These are phyloP conservation scores for Tetrao urogallus DNA, from an alignment of 2,113 vertebrate genomes.

Conservation along the genomic window DNA sequence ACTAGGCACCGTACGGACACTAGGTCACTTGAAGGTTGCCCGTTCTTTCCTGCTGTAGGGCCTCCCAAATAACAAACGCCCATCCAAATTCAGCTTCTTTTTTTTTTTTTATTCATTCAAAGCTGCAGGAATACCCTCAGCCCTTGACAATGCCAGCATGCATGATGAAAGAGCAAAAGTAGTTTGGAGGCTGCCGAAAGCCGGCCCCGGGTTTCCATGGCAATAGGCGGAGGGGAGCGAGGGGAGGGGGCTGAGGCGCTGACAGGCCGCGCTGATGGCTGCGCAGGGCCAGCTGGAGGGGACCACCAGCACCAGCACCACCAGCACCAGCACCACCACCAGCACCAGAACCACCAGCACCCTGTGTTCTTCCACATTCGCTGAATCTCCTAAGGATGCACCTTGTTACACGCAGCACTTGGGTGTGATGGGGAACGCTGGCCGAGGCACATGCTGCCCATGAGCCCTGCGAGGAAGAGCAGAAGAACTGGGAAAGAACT, in stretches of 20 bases:
- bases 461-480: neutral
- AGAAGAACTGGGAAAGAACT: neutral
- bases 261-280: neutral
- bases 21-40: slow-evolving; percentile 66
- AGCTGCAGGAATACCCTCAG: slow-evolving; percentile 78
- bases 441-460: accelerated
- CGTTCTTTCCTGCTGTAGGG: neutral
- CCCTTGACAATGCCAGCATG: slow-evolving; percentile 80
- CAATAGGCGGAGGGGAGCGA: neutral
- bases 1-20: neutral
- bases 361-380: neutral
- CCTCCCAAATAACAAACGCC: slow-evolving; percentile 62
- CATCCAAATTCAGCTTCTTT: slow-evolving; percentile 46
- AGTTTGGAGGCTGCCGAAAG: slow-evolving; percentile 88
- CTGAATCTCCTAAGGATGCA: neutral
- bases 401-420: neutral
- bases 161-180: slow-evolving; percentile 85
- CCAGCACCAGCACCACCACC: too few species aligned
- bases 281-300: too few species aligned
- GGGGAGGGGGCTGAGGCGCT: slow-evolving; percentile 38
- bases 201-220: slow-evolving; percentile 86
- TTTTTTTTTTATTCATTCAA: slow-evolving; percentile 56
- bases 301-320: too few species aligned
- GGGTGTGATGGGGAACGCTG: accelerated
- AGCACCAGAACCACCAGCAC: too few species aligned